Conservation (phyloP, 2,888 invertebrate genomes). For the Conops quadrifasciatus region DNA sequence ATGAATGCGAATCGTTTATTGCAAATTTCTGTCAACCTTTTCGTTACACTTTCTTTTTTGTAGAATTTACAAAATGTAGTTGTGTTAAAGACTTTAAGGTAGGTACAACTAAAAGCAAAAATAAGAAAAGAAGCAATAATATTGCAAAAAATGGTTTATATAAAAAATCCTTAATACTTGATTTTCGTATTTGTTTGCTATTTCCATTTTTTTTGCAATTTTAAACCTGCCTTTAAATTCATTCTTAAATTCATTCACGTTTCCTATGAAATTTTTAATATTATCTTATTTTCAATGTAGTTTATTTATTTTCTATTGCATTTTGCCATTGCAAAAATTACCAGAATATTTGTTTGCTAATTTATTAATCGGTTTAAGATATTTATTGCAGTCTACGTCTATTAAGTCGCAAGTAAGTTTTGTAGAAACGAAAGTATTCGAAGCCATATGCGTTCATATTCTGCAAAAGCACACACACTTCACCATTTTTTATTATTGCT, state of each 20-base stretch:
- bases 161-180: background rate
- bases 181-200: background rate
- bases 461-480: too few species aligned
- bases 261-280: background rate
- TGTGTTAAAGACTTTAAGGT: background rate
- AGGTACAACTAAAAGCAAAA: background rate
- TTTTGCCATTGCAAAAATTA: background rate
- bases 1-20: constrained; percentile 16
- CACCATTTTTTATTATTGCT: too few species aligned
- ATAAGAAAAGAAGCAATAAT: background rate
- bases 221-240: background rate
- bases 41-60: constrained; percentile 11
- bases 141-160: background rate
- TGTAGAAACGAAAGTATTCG: too few species aligned
- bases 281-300: background rate
- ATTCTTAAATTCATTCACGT: background rate
- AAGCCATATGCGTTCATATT: too few species aligned
- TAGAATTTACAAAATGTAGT: background rate
- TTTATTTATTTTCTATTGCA: background rate
- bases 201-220: too few species aligned
- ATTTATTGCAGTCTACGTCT: too few species aligned
- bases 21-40: constrained; percentile 31
- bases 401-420: too few species aligned
- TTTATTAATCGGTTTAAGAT: background rate
- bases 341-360: background rate